Percentiles rank a stretch among this genome's conserved stretches.
These are phyloP conservation scores for Centropus unirufus DNA, from an alignment of 2,113 vertebrate species.

Conservation along the genomic window DNA sequence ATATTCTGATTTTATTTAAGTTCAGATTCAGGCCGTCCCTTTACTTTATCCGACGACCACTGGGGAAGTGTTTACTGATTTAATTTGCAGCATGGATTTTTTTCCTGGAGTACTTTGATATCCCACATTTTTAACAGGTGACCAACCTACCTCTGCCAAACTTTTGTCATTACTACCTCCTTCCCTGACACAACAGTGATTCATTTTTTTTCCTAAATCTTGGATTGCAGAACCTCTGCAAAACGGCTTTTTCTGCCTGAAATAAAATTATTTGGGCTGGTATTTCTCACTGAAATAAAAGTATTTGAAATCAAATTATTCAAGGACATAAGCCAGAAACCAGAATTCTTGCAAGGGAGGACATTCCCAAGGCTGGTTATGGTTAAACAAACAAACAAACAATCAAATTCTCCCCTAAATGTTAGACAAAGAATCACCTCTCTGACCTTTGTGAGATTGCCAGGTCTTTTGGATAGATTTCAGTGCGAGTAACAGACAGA, in stretches of 20 bases:
- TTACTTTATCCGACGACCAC: neutral
- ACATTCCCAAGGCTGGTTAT: neutral
- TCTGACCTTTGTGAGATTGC: neutral
- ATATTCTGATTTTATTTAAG: neutral
- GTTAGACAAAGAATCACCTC: neutral
- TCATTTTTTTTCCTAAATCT: neutral
- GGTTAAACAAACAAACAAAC: neutral
- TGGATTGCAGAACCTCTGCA: neutral
- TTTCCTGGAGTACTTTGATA: neutral
- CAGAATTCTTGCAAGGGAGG: neutral
- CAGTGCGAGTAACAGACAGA: neutral
- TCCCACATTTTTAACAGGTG: neutral
- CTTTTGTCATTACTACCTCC: neutral
- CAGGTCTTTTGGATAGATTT: neutral
- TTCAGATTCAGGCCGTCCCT: neutral
- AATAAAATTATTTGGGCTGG: neutral
- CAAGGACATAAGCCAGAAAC: neutral
- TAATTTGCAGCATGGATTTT: neutral
- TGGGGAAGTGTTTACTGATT: neutral
- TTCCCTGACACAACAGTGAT: neutral
- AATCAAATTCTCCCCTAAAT: neutral
- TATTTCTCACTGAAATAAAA: neutral
- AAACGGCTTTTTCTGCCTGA: neutral
- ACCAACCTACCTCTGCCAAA: neutral
- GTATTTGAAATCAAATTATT: neutral